Evolutionary conservation across 30 jellyfish, hydroid and myxozoan genomes (phyloP).

Genomic region (Catostylus mosaicus): DNA sequence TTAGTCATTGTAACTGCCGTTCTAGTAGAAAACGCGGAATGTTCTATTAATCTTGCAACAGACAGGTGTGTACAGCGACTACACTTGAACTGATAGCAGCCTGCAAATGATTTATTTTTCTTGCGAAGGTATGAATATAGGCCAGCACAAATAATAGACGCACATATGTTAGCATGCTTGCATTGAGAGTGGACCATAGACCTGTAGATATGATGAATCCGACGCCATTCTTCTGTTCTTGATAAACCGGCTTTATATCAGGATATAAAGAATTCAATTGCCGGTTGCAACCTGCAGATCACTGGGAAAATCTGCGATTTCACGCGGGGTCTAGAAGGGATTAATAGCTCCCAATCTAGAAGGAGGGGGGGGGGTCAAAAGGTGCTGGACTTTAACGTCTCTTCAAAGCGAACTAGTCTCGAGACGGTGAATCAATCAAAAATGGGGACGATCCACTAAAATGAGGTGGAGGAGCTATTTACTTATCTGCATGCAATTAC

Average conservation of each 20-base stretch:
- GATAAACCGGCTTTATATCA: neutral
- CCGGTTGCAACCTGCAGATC: neutral
- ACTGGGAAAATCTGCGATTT: neutral
- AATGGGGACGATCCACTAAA: too few species aligned
- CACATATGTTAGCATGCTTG: conserved; percentile 27
- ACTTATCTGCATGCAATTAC: too few species aligned
- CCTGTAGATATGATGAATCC: neutral
- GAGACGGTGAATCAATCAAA: too few species aligned
- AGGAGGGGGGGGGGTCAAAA: too few species aligned
- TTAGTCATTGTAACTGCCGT: conserved; percentile 21
- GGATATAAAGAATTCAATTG: neutral
- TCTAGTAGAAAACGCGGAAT: neutral
- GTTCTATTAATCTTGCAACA: too few species aligned
- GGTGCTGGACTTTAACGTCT: too few species aligned
- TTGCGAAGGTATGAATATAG: neutral
- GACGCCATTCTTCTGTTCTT: neutral
- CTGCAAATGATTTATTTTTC: neutral
- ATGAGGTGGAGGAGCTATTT: too few species aligned
- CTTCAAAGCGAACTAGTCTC: too few species aligned
- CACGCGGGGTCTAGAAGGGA: too few species aligned
- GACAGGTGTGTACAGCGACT: too few species aligned
- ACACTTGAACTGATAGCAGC: too few species aligned
- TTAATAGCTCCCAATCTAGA: too few species aligned
- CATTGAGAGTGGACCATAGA: conserved; percentile 13
- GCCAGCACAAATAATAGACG: conserved; percentile 20